Base-by-base conservation (phyloP, 2,888 invertebrate genomes). In the Eupithecia pulchellata region DNA sequence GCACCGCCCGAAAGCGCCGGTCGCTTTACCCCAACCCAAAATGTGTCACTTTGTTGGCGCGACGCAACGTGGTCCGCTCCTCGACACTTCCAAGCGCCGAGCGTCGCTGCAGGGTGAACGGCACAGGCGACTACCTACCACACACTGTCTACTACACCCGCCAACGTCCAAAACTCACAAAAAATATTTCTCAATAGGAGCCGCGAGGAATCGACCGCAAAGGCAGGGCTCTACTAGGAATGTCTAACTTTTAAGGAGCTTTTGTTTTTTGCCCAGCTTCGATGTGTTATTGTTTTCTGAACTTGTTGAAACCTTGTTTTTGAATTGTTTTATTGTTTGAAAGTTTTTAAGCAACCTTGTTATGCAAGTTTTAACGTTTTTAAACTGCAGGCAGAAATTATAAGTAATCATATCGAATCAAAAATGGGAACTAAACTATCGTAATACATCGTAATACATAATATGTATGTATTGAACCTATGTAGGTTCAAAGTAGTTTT, bases 1-100 rank as follows among this genome's bases (percentile, higher is more conserved):
- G 88, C 88, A 89, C 90, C 83, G 92, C 87, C 92, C 91, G 91
- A 92, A 92, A 92, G 93, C 92, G 89, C 90, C 92, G 88, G 86
- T 86, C 87, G 91, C 87, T 93, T 91, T 93, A 91, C 91, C 91
- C 91, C 86, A 88, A 88, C 87, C 85, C 87, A 84, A 91, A 92
- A 92, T 91, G 85, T 92, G 91, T 92, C 92, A 91, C 91, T 93
- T 60, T 89, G 90, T 81, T 84, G 83, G 83, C 82, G 81, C 82
- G 77, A 80, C 82, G 82, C 82, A 82, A 80, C 83, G 81, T 81
- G 81, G 77, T 81, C 76, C 81, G 81, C 78, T 82, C 82, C 82
- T 80, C 75, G 80, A 78, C 81, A 80, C 82, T 82, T 81, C 80
- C 81, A 81, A 79, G 78, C 83, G 81, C 58, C 67, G 57, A 55